Evolutionary conservation across 2,888 invertebrate species (phyloP), one percentile per base, ranked within the genome.

Genomic region (Melanchra persicariae): DNA sequence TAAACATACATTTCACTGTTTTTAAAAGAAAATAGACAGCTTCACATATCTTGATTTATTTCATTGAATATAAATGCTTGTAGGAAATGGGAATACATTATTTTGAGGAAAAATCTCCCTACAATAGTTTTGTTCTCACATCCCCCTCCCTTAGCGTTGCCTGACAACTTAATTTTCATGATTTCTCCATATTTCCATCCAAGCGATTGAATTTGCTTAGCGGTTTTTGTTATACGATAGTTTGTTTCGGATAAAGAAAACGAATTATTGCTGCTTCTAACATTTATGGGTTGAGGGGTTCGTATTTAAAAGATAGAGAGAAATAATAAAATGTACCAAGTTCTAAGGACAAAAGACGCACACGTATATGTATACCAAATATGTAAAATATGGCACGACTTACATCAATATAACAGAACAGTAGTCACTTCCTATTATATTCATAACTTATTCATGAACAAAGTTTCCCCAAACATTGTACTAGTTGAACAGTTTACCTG

Each of bases 111-210:
- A 85, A 89, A 87, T 82, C 82, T 83, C 81, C 84, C 82, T 83
- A 73, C 84, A 83, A 88, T 90, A 88, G 87, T 90, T 89, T 82
- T 79, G 74, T 85, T 87, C 85, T 79, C 85, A 79, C 88, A 78
- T 66, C 65, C 74, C 40, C 80, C 78, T 81, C 82, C 85, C 79
- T 77, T 70, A 78, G 64, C 85, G 85, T 81, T 82, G 81, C 83
- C 85, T 87, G 88, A 89, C 90, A 89, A 88, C 87, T 81, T 79
- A 85, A 90, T 90, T 91, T 90, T 90, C 89, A 88, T 90, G 88
- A 88, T 89, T 88, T 85, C 84, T 85, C 87, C 88, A 86, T 89
- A 88, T 89, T 88, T 89, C 85, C 84, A 78, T 84, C 76, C 87
- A 79, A 83, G 69, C 87, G 85, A 90, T 87, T 90, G 86, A 87